Evolutionary conservation across 2,797 vertebrate species (phyloP).

Genomic region (Sebastes hubbsi): DNA sequence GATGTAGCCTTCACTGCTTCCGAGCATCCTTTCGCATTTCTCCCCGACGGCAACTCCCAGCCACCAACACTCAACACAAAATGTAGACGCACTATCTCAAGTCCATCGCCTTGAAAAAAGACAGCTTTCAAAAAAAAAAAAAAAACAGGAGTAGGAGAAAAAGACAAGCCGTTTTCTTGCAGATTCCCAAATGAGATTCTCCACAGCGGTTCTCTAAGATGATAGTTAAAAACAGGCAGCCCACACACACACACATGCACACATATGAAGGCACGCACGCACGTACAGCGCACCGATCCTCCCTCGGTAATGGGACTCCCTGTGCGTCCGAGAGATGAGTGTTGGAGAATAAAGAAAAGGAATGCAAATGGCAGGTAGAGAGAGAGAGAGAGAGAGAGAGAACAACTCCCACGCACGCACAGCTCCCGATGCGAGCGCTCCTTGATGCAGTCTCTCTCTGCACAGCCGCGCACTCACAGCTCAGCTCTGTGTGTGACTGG

Average conservation of each 20-base stretch:
- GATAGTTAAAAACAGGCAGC: slow-evolving; percentile 33
- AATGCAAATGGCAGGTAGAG: slow-evolving; percentile 55
- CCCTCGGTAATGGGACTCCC: slow-evolving; percentile 51
- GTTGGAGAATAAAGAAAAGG: slow-evolving; percentile 23
- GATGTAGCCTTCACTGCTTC: slow-evolving; percentile 72
- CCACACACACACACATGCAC: not conserved
- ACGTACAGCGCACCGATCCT: slow-evolving; percentile 22
- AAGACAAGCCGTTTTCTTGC: not conserved
- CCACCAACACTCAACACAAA: slow-evolving; percentile 47
- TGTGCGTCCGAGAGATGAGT: slow-evolving; percentile 36
- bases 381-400: slow-evolving; percentile 7
- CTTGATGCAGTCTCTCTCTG: slow-evolving; percentile 59
- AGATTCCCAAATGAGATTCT: slow-evolving; percentile 53
- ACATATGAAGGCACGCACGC: not conserved
- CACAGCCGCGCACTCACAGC: slow-evolving; percentile 44
- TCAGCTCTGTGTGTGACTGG: slow-evolving; percentile 43
- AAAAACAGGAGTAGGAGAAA: too few relatives aligned
- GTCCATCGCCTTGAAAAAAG: slow-evolving; percentile 67
- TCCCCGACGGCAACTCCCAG: slow-evolving; percentile 79
- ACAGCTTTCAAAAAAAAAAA: slow-evolving; percentile 1
- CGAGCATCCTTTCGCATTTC: slow-evolving; percentile 83
- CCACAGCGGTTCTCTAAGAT: slow-evolving; percentile 15
- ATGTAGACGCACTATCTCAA: slow-evolving; percentile 72
- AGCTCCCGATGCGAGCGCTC: slow-evolving; percentile 45
- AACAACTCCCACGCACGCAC: slow-evolving; percentile 76